These are phyloP conservation scores for Tympanuchus pallidicinctus DNA, from an alignment of 2,113 vertebrate genomes.

Conservation along the genomic window DNA sequence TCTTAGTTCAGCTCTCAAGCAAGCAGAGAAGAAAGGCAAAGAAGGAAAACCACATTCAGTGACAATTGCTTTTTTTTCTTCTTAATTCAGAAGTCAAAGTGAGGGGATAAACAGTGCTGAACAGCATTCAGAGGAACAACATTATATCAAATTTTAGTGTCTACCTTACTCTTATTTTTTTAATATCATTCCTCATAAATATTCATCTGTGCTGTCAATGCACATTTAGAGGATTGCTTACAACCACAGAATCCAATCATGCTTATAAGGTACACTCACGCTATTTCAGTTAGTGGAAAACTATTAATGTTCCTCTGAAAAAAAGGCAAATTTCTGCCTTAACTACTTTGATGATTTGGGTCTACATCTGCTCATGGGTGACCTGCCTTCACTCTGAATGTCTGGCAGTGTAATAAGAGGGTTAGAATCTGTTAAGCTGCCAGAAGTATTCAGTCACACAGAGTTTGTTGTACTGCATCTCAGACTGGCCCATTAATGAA, in stretches of 20 bases:
- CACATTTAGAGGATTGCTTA: not conserved
- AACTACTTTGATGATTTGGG: not conserved
- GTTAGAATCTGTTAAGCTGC: not conserved
- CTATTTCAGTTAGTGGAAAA: not conserved
- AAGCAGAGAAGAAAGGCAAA: not conserved
- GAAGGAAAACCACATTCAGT: not conserved
- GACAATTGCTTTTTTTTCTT: not conserved
- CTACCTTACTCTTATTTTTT: conserved; percentile 10
- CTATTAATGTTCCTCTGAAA: not conserved
- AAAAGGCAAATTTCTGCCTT: not conserved
- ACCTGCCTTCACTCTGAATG: not conserved
- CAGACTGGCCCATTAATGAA: not conserved
- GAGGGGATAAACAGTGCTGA: not conserved
- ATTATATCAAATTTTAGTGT: not conserved
- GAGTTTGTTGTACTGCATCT: not conserved
- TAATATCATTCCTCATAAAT: not conserved
- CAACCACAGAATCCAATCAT: not conserved
- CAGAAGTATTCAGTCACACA: not conserved
- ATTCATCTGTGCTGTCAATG: not conserved
- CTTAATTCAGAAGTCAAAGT: not conserved
- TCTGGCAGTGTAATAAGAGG: not conserved
- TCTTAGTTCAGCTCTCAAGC: not conserved
- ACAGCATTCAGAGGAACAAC: not conserved
- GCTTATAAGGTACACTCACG: not conserved
- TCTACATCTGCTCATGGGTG: not conserved